phyloP scores from a whole-genome alignment of 2,113 vertebrate genomes.

The Agapornis roseicollis region DNA sequence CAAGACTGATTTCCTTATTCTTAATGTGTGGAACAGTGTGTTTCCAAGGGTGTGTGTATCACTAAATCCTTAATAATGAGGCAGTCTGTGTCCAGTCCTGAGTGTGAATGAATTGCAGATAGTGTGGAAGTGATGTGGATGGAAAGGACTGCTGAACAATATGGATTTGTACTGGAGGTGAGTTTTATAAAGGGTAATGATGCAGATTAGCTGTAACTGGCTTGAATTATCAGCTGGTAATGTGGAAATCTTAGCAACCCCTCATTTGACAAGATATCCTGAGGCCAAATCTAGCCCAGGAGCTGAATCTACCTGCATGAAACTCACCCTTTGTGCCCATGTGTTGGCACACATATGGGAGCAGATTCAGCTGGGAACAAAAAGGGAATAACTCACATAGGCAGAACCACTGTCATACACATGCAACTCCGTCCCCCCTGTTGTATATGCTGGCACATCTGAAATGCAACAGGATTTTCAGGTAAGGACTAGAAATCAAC shows the following conservation, averaged over 20 bases:
- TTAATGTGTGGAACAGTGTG: neutral
- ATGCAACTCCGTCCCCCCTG: neutral
- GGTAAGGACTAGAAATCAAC: neutral
- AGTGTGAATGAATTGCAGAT: neutral
- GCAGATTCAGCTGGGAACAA: fast-evolving
- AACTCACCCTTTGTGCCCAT: fast-evolving
- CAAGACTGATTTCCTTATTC: neutral
- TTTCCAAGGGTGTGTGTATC: neutral
- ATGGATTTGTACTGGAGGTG: neutral
- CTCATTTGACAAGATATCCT: no score
- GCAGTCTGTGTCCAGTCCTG: neutral
- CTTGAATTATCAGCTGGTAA: neutral
- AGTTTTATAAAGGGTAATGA: neutral
- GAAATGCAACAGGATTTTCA: neutral
- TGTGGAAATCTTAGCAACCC: neutral
- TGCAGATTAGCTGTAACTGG: neutral
- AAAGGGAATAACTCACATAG: neutral
- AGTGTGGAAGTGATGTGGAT: neutral
- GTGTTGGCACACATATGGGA: neutral
- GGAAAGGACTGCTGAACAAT: neutral
- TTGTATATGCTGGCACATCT: neutral
- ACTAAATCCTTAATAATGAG: neutral
- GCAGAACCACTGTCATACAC: neutral
- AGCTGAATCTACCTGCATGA: neutral
- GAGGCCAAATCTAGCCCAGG: neutral